Evolutionary conservation across 64 coral and sea anemone genomes (phyloP).

Genomic region (Montipora foliosa): DNA sequence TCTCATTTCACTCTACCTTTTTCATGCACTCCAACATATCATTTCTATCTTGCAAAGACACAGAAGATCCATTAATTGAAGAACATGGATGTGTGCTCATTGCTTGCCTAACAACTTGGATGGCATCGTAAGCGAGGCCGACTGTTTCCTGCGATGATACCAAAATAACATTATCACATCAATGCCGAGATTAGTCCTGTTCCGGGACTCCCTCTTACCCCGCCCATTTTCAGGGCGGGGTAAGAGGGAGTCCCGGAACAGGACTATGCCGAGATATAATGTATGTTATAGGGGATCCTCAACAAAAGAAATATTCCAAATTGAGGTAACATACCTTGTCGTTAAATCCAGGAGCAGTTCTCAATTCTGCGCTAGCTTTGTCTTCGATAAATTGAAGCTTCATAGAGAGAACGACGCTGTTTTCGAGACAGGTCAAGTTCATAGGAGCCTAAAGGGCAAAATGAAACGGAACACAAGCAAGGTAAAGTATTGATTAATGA

Average conservation of each 20-base stretch:
- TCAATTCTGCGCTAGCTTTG: background rate
- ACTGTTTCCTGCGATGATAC: background rate
- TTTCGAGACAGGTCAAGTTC: background rate
- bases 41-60: background rate
- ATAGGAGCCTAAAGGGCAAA: background rate
- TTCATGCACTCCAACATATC: slow-evolving; percentile 12
- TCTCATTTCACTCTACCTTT: background rate
- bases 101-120: background rate
- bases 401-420: background rate
- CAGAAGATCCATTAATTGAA: slow-evolving; percentile 22
- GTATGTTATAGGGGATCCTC: too few species aligned
- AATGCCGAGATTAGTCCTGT: too few species aligned
- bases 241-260: too few species aligned
- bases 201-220: too few species aligned
- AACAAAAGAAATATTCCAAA: too few species aligned
- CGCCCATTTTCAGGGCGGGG: too few species aligned
- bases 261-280: too few species aligned
- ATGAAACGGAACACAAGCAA: background rate
- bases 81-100: background rate
- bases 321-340: background rate
- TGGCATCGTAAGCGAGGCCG: background rate
- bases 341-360: background rate
- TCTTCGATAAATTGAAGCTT: background rate
- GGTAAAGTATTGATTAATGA: background rate
- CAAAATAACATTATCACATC: background rate